Evolutionary conservation across 2,888 invertebrate genomes (phyloP), one percentile per base, ranked within the genome.

Genomic region (Zaprionus bogoriensis): DNA sequence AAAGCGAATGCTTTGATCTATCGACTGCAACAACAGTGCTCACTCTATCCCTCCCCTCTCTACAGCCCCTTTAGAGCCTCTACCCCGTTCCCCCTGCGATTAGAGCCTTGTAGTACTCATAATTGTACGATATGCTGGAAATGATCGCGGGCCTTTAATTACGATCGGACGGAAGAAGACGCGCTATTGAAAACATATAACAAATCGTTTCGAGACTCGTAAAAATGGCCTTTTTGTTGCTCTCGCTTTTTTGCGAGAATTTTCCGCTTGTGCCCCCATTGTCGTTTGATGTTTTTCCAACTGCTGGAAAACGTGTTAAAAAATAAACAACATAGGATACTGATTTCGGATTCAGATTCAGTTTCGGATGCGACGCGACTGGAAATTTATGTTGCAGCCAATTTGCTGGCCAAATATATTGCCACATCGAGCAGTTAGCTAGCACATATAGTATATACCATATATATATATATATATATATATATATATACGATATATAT

Each of bases 221-320:
- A 74, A 86, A 80, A 74, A 61, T 57, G 14, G n/a, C 53, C 50
- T 80, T 71, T 85, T 48, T 47, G 30, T 52, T 61, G 32, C 20
- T 7, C 39, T 6, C 3, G 4, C 20, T 12, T 20, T 50, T 27
- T 36, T 36, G 32, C 32, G 32, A 4, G 32, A 32, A 6, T 14
- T 32, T 32, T 32, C 32, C 32, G 32, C 32, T 36, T 36, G n/a
- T n/a, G 7, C 14, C 38, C 23, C 23, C 27, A 55, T 74, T 88
- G 86, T 87, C 86, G 88, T 87, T 87, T 87, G 86, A 87, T 87
- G 86, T 80, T 87, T 74, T 68, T 74, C 48, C 83, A 72, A 63
- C 68, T 54, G 54, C 39, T 53, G 63, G 65, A 59, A 72, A 67
- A 60, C 72, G 58, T 12, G 20, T 58, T 68, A 47, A 64, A 73